Percentiles rank a stretch among this genome's conserved stretches.
Evolutionary conservation across 2,113 vertebrate species (phyloP).

Genomic region (Patagioenas fasciata): DNA sequence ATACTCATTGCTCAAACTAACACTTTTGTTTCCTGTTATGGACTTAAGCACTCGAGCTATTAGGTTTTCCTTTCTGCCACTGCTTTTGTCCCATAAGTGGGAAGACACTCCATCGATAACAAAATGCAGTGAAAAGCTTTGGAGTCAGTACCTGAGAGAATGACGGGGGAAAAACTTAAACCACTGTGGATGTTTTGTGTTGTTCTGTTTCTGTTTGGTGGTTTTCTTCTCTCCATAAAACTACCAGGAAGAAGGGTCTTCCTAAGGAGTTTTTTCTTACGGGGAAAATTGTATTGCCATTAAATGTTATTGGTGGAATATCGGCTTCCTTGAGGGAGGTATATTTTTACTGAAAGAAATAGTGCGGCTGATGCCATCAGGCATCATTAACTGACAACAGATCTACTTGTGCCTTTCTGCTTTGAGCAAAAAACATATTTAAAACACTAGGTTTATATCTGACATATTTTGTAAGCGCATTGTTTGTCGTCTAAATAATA

Average conservation of each 20-base stretch:
- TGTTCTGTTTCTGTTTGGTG: neutral
- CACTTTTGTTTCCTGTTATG: rapidly evolving
- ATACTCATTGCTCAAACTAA: neutral
- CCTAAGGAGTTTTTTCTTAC: neutral
- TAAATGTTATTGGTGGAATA: neutral
- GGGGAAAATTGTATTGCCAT: neutral
- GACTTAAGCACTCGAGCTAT: neutral
- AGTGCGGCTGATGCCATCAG: neutral
- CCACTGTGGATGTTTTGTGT: neutral
- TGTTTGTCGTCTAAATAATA: neutral
- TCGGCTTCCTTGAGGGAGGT: neutral
- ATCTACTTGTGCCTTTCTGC: neutral
- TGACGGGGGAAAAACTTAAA: neutral
- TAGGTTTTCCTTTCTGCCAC: neutral
- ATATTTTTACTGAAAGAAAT: neutral
- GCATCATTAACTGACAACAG: neutral
- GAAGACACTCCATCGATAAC: neutral
- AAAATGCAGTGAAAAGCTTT: neutral
- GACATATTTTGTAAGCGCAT: neutral
- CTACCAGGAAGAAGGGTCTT: neutral
- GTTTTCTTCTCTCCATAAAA: neutral
- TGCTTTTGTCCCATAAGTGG: neutral
- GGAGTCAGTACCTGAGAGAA: neutral
- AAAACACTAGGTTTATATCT: neutral
- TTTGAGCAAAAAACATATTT: neutral